Evolutionary conservation across 2,888 invertebrate genomes (phyloP), one percentile per base, ranked within the genome.

Genomic region (Drosophila infuscata): DNA sequence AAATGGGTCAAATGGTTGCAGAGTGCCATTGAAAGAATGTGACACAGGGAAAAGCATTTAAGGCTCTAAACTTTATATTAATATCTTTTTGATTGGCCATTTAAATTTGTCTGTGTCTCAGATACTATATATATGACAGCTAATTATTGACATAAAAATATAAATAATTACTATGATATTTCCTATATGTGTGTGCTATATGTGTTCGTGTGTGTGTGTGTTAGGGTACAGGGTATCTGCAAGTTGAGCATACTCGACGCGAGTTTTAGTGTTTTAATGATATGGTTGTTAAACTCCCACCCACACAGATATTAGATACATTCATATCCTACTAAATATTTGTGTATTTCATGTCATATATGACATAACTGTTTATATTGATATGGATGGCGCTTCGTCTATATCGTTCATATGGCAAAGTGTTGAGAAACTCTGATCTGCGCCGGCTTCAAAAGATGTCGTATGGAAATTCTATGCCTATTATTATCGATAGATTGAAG

Each of bases 351-450:
- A 70, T 69, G 32, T 58, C 49, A 52, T 69, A 25, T 51, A 66
- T n/a, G 25, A 25, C 15, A 49, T 75, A 59, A 59, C 33, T 75
- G 59, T 81, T 68, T 62, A 62, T 57, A 43, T 65, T 53, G 41
- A 71, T 67, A 67, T 64, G 72, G 36, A 57, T 58, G 54, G 35
- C 30, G 74, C 74, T 76, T 75, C 25, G 25, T 71, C 20, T 25
- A 25, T 25, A 35, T 68, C 49, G 80, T 78, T 67, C 67, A 71
- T 63, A 62, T 56, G 57, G 33, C 20, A 33, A n/a, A 17, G 33
- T 36, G 20, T 11, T 35, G 11, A 49, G 29, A 35, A 35, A 1
- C 2, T 49, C 17, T 25, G 17, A 61, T 51, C 49, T 64, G 58
- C 52, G 53, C 48, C n/a, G 17, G 71, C 41, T 71, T 62, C 29